phyloP scores from a whole-genome alignment of 2,113 vertebrate species.

The Colinus virginianus region DNA sequence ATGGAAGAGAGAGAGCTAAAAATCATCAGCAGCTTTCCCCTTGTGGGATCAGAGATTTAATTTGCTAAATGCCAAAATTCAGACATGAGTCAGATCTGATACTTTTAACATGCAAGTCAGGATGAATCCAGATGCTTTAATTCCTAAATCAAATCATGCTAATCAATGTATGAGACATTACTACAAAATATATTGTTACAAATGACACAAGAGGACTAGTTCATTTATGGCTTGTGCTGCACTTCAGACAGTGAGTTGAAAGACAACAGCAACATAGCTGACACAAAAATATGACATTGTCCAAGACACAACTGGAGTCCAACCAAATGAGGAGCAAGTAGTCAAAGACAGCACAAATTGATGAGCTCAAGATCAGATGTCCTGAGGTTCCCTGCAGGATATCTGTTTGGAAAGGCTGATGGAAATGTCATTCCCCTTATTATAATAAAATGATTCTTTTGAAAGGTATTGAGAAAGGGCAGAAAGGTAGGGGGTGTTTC shows the following conservation, averaged over 20 bases:
- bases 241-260: not conserved
- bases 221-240: not conserved
- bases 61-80: not conserved
- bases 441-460: not conserved
- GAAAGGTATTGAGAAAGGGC: not conserved
- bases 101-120: rapidly evolving
- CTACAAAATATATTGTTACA: not conserved
- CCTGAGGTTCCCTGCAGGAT: constrained; percentile 8
- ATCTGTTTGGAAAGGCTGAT: not conserved
- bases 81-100: not conserved
- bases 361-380: not conserved
- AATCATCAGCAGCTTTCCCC: not conserved
- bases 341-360: not conserved
- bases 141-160: not conserved
- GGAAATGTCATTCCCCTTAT: constrained; percentile 36
- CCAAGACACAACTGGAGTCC: not conserved
- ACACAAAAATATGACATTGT: not conserved
- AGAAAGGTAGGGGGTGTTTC: not conserved
- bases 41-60: not conserved
- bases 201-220: not conserved
- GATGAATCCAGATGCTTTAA: not conserved
- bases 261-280: not conserved
- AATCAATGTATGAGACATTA: not conserved
- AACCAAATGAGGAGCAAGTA: not conserved
- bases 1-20: not conserved